phyloP scores from a whole-genome alignment of 2,113 vertebrate species.

The Eulemur macaco region DNA sequence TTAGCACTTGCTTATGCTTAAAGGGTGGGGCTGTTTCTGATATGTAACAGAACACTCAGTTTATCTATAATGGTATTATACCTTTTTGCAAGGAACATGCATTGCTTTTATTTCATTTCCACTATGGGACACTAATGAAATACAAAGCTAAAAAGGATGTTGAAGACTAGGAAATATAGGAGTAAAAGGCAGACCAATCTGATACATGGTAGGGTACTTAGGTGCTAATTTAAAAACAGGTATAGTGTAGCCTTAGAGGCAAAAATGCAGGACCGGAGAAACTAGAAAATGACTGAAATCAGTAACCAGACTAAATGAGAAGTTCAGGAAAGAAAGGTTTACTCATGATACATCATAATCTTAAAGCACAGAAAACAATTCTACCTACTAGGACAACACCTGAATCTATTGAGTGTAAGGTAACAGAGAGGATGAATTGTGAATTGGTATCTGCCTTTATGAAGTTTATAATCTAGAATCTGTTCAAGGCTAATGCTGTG shows the following conservation, averaged over 20 bases:
- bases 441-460: not conserved
- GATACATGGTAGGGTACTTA: not conserved
- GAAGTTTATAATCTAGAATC: not conserved
- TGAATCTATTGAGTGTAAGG: not conserved
- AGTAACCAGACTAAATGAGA: not conserved
- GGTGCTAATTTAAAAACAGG: not conserved
- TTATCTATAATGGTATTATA: not conserved
- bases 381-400: not conserved
- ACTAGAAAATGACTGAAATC: not conserved
- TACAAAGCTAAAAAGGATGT: not conserved
- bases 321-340: not conserved
- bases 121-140: not conserved
- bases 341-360: not conserved
- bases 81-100: not conserved
- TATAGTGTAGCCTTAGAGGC: not conserved
- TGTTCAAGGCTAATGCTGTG: not conserved
- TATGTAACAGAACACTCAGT: not conserved
- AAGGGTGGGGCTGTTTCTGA: not conserved
- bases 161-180: not conserved
- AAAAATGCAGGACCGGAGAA: not conserved
- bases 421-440: not conserved
- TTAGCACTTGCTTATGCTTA: not conserved
- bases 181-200: not conserved
- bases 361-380: not conserved
- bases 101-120: constrained; percentile 1